Percentiles rank a stretch among this genome's conserved stretches.
Evolutionary conservation across 2,797 vertebrate genomes (phyloP).

Genomic region (Mus spretus): DNA sequence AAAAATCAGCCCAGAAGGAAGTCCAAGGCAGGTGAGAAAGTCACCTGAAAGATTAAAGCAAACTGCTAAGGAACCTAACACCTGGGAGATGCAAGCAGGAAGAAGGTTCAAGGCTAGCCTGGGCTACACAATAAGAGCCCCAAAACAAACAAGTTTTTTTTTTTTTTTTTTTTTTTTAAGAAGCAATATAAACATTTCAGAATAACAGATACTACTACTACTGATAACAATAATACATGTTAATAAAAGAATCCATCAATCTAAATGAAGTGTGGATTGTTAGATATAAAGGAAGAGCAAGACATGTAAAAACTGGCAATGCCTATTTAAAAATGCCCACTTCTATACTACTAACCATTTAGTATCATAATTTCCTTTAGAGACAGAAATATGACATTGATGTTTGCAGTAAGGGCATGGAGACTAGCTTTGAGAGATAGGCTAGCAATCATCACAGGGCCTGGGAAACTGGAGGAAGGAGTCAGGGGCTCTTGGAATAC

Average conservation of each 20-base stretch:
- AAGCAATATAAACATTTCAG: not conserved
- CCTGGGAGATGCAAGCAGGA: not conserved
- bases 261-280: not conserved
- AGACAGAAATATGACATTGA: slow-evolving; percentile 53
- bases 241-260: slow-evolving; percentile 19
- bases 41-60: not conserved
- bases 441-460: not conserved
- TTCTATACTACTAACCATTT: not conserved
- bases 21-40: not conserved
- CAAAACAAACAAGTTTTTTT: not conserved
- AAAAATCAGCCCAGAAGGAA: not conserved
- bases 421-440: slow-evolving; percentile 26
- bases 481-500: not conserved
- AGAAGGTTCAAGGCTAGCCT: not conserved
- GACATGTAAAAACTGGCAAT: slow-evolving; percentile 41
- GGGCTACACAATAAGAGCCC: not conserved
- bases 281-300: slow-evolving; percentile 65
- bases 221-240: not conserved
- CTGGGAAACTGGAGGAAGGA: slow-evolving; percentile 39
- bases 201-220: not conserved
- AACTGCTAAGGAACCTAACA: not conserved
- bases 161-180: not conserved
- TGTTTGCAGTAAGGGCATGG: slow-evolving; percentile 17
- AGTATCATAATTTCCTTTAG: slow-evolving; percentile 23
- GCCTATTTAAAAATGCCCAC: slow-evolving; percentile 34